Percentiles rank a stretch among this genome's conserved stretches.
Evolutionary conservation across 2,113 vertebrate genomes (phyloP).

Genomic region (Rhinopithecus roxellana): DNA sequence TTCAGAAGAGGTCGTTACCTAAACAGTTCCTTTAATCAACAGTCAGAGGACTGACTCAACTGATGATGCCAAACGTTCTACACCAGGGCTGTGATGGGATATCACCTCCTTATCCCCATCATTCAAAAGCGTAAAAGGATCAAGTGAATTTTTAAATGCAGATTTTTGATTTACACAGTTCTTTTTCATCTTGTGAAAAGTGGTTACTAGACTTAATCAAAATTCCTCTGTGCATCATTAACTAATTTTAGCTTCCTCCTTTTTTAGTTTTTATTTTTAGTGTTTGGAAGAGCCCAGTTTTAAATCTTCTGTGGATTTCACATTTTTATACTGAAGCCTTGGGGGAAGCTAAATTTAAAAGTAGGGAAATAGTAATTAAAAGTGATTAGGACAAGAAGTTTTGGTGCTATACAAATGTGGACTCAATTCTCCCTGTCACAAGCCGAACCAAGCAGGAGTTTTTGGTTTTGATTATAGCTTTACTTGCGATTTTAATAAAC

Average conservation of each 20-base stretch:
- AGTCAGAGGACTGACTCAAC: constrained; percentile 65
- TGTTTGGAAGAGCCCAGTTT: constrained; percentile 63
- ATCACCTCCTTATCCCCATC: constrained; percentile 6
- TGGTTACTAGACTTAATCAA: constrained; percentile 78
- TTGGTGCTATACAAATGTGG: constrained; percentile 78
- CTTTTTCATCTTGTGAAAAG: constrained; percentile 83
- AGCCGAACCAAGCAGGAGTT: constrained; percentile 74
- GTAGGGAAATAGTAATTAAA: constrained; percentile 84
- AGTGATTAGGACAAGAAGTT: constrained; percentile 81
- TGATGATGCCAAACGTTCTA: constrained; percentile 32
- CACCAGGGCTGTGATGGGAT: background rate
- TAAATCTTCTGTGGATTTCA: constrained; percentile 69
- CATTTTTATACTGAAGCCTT: constrained; percentile 67
- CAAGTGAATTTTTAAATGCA: constrained; percentile 73
- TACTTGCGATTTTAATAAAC: constrained; percentile 88
- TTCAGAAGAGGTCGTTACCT: constrained; percentile 57
- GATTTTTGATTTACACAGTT: constrained; percentile 70
- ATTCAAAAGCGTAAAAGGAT: constrained; percentile 54
- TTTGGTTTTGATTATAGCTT: constrained; percentile 89
- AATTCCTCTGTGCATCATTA: constrained; percentile 79
- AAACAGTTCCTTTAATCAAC: constrained; percentile 74
- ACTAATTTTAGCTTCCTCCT: constrained; percentile 69
- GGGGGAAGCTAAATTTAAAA: constrained; percentile 82
- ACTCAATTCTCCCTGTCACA: constrained; percentile 80
- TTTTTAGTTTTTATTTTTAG: constrained; percentile 39